Percentiles rank a stretch among this genome's conserved stretches.
Conservation (phyloP, 2,797 vertebrate genomes). For the Pithecia hirsuta region DNA sequence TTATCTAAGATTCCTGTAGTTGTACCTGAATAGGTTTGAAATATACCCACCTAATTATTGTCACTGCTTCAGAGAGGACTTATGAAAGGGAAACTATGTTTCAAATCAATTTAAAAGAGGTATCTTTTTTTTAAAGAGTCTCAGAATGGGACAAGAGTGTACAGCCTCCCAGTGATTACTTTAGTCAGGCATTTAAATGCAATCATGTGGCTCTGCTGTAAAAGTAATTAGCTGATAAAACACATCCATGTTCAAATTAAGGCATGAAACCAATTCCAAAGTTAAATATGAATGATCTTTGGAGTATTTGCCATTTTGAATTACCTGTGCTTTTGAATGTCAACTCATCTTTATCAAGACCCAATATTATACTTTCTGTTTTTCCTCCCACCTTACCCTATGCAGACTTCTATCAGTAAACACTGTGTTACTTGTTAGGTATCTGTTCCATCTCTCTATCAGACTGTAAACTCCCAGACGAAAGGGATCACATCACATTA, state of each 20-base stretch:
- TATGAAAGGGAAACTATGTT: neutral
- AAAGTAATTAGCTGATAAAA: neutral
- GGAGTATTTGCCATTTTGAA: neutral
- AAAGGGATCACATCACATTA: neutral
- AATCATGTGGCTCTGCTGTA: neutral
- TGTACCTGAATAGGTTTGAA: neutral
- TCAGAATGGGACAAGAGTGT: neutral
- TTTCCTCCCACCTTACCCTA: neutral
- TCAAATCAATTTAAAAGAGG: neutral
- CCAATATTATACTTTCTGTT: neutral
- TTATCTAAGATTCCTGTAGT: neutral
- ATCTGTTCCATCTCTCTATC: neutral
- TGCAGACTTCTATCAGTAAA: neutral
- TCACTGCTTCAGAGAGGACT: neutral
- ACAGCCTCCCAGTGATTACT: neutral
- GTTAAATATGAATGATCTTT: neutral
- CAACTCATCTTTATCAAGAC: neutral
- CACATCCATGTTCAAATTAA: neutral
- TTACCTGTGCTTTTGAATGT: neutral
- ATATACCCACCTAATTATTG: neutral
- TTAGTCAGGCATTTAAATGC: constrained; percentile 1
- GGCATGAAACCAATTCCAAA: neutral
- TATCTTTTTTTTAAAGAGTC: neutral
- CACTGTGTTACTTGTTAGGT: neutral
- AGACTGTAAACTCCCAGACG: neutral